Evolutionary conservation across 2,113 vertebrate species (phyloP).

Genomic region (Erythrocercus mccallii): DNA sequence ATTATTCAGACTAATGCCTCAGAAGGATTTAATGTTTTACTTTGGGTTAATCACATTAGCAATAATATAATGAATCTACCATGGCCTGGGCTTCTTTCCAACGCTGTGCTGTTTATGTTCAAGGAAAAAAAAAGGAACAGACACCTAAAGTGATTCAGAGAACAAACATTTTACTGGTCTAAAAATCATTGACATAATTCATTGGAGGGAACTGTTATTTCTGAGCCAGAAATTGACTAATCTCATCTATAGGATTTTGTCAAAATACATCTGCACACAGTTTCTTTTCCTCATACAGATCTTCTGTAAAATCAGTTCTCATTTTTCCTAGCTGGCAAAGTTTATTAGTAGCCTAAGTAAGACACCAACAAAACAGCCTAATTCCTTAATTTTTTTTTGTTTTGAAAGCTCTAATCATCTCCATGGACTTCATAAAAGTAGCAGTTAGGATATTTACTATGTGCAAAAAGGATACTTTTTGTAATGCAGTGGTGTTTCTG

Average conservation of each 20-base stretch:
- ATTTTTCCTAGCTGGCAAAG: slow-evolving; percentile 36
- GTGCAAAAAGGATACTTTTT: slow-evolving; percentile 1
- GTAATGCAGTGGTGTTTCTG: neutral
- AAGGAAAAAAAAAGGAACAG: slow-evolving; percentile 42
- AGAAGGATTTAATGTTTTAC: slow-evolving; percentile 15
- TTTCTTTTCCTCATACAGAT: slow-evolving; percentile 19
- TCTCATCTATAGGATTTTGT: slow-evolving; percentile 37
- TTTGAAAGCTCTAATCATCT: neutral
- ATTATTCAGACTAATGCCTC: slow-evolving; percentile 1
- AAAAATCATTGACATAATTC: slow-evolving; percentile 38
- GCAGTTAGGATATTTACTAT: neutral
- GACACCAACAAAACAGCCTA: slow-evolving; percentile 30
- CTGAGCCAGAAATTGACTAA: slow-evolving; percentile 42
- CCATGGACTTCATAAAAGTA: slow-evolving; percentile 4
- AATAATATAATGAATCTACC: neutral
- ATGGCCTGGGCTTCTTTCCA: slow-evolving; percentile 40
- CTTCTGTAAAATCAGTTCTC: slow-evolving; percentile 49
- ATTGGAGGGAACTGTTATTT: slow-evolving; percentile 24
- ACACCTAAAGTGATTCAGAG: slow-evolving; percentile 44
- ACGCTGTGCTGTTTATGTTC: neutral
- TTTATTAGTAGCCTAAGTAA: slow-evolving; percentile 52
- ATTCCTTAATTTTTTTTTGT: neutral
- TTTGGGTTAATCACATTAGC: slow-evolving; percentile 34
- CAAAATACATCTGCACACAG: neutral
- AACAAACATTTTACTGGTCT: slow-evolving; percentile 30